Evolutionary conservation across 2,797 vertebrate species (phyloP).

Genomic region (Ciconia nigra): DNA sequence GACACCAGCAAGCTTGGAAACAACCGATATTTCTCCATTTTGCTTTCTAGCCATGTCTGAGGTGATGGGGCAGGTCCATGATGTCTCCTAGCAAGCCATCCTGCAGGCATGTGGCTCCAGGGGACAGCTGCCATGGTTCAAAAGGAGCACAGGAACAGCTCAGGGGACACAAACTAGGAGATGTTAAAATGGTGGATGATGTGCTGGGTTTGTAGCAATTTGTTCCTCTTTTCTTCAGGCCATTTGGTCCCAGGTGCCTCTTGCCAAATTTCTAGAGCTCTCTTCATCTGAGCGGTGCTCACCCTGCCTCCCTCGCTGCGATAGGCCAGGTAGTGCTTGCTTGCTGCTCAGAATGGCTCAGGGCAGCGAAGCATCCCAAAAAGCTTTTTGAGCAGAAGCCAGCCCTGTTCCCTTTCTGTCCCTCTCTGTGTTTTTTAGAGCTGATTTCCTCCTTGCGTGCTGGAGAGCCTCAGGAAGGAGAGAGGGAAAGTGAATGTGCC

Average conservation of each 20-base stretch:
- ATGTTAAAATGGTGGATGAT: not conserved
- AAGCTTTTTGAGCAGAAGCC: not conserved
- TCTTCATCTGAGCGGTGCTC: not conserved
- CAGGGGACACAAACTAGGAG: not conserved
- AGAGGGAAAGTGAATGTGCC: constrained; percentile 29
- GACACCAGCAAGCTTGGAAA: not conserved
- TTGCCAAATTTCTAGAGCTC: not conserved
- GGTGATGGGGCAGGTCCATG: not conserved
- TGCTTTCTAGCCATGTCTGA: not conserved
- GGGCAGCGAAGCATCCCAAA: not conserved
- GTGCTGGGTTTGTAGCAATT: not conserved
- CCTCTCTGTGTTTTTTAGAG: not conserved
- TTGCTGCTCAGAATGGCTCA: not conserved
- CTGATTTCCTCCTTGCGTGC: not conserved
- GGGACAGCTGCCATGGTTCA: not conserved
- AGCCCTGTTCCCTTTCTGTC: not conserved
- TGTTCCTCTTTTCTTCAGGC: not conserved
- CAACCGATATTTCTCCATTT: not conserved
- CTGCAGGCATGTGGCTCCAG: not conserved
- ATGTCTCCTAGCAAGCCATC: not conserved
- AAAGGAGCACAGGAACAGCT: not conserved
- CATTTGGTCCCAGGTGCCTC: not conserved
- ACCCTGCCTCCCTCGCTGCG: not conserved
- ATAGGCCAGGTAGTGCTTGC: not conserved
- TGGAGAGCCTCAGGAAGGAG: constrained; percentile 8